Evolutionary conservation across 2,888 invertebrate species (phyloP).

Genomic region (Uropetala carovei): DNA sequence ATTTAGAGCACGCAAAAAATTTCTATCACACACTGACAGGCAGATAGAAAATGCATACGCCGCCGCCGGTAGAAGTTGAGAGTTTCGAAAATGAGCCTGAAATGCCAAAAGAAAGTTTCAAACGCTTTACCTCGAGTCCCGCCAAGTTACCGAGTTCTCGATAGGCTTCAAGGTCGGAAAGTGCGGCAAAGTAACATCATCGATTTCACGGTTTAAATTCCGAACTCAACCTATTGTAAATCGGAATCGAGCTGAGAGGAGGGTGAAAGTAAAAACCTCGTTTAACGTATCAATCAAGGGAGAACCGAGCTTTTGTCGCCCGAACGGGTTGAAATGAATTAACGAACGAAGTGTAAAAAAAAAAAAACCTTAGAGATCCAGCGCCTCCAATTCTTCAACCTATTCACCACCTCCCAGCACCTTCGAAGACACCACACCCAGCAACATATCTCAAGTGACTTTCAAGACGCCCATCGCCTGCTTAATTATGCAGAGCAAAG

Average conservation of each 20-base stretch:
- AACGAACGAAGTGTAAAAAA: constrained; percentile 44
- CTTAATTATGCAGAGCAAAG: constrained; percentile 49
- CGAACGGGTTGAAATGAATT: constrained; percentile 52
- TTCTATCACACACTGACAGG: too few species aligned
- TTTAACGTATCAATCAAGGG: constrained; percentile 60
- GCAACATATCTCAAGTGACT: constrained; percentile 56
- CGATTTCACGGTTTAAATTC: constrained; percentile 50
- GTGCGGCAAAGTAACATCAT: constrained; percentile 41
- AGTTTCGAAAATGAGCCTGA: too few species aligned
- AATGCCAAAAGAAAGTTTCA: too few species aligned
- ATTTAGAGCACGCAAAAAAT: too few species aligned
- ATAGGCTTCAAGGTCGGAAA: constrained; percentile 14
- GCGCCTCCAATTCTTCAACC: constrained; percentile 36
- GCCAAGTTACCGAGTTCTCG: not conserved
- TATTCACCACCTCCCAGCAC: constrained; percentile 22
- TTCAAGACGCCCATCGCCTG: constrained; percentile 40
- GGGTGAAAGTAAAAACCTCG: constrained; percentile 32
- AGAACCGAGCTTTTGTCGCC: constrained; percentile 40
- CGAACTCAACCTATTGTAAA: constrained; percentile 17
- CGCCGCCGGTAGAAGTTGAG: too few species aligned
- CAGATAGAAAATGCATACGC: too few species aligned
- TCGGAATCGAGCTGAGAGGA: constrained; percentile 10
- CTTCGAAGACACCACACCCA: constrained; percentile 50
- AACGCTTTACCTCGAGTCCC: too few species aligned
- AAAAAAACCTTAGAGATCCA: not conserved